phyloP scores from a whole-genome alignment of 2,888 invertebrate genomes.

The Scaptomyza caliginosa region DNA sequence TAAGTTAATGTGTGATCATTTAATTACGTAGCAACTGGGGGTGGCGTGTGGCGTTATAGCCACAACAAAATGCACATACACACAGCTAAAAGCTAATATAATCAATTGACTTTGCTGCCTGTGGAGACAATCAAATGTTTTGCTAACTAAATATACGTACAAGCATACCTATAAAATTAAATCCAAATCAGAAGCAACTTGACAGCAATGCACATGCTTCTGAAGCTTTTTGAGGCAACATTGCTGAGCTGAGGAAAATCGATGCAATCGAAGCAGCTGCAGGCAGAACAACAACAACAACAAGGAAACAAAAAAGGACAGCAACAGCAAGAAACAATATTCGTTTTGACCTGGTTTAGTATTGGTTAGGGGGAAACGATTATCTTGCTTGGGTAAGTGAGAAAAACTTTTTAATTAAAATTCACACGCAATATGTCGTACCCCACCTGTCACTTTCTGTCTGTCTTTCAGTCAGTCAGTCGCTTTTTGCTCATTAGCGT shows the following conservation, averaged over 20 bases:
- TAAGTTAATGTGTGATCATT: conserved; percentile 52
- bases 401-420: conserved; percentile 78
- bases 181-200: conserved; percentile 63
- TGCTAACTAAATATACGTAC: conserved; percentile 2
- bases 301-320: background rate
- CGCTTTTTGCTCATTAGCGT: conserved; percentile 70
- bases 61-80: conserved; percentile 34
- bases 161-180: conserved; percentile 52
- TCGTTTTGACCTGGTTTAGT: conserved; percentile 19
- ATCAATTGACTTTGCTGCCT: conserved; percentile 54
- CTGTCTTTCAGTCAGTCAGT: background rate
- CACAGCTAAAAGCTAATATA: conserved; percentile 7
- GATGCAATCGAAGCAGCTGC: conserved; percentile 70
- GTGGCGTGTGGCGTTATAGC: conserved; percentile 8
- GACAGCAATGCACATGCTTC: conserved; percentile 37
- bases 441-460: background rate
- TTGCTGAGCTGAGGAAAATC: conserved; percentile 59
- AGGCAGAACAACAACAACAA: conserved; percentile 5
- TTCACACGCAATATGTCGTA: conserved; percentile 79
- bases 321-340: conserved; percentile 43
- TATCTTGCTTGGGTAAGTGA: conserved; percentile 69
- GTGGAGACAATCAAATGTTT: conserved; percentile 33
- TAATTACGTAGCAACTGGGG: conserved; percentile 52
- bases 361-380: conserved; percentile 37
- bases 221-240: background rate